Percentiles rank a stretch among this genome's conserved stretches.
These are phyloP conservation scores for Troides oblongomaculatus DNA, from an alignment of 2,888 invertebrate species.

Conservation along the genomic window DNA sequence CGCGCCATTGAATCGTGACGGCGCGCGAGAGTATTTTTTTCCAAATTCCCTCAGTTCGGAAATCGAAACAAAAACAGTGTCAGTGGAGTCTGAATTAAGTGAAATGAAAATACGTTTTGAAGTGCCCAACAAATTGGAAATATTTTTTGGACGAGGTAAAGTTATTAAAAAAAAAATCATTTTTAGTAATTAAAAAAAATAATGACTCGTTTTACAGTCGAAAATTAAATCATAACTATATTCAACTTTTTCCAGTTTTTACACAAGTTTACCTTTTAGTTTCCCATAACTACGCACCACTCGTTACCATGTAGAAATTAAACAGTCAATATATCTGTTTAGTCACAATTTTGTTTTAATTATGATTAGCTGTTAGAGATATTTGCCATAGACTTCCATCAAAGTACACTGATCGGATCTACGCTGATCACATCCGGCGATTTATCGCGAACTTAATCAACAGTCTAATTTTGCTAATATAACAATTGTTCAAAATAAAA, in stretches of 20 bases:
- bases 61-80: conserved; percentile 40
- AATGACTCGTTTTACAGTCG: background rate
- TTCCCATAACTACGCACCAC: no score
- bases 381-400: background rate
- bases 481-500: conserved; percentile 17
- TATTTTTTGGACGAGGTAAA: conserved; percentile 71
- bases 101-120: conserved; percentile 76
- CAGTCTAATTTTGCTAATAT: background rate
- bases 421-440: no score
- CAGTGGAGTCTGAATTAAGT: conserved; percentile 39
- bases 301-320: no score
- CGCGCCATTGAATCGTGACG: conserved; percentile 55
- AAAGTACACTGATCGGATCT: background rate
- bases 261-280: no score
- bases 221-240: background rate
- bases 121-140: conserved; percentile 78
- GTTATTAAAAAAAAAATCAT: no score
- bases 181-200: no score
- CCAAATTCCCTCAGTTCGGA: conserved; percentile 40
- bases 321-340: background rate
- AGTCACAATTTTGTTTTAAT: background rate
- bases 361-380: no score
- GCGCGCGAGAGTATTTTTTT: conserved; percentile 40
- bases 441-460: no score
- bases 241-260: background rate